A percentile compares a stretch with the other conserved stretches of the same genome.
Conservation (phyloP, 2,888 invertebrate genomes). For the Kryphioiulus occultus region DNA sequence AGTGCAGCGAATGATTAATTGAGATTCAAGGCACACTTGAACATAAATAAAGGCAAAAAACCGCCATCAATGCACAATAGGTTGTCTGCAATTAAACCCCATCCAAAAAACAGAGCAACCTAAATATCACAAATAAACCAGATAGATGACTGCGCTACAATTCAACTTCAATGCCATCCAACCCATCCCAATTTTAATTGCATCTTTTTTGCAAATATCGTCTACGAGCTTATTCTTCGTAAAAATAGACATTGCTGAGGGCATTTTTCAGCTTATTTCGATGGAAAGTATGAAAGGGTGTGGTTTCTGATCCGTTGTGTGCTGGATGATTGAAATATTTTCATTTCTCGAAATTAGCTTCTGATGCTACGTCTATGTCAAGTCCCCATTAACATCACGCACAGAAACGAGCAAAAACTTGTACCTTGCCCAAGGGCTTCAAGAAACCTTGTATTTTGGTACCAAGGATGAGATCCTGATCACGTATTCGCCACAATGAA, state of each 20-base stretch:
- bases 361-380: not conserved
- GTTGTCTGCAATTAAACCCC: not conserved
- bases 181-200: conserved; percentile 35
- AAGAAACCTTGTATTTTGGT: conserved; percentile 28
- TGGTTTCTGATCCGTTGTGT: not conserved
- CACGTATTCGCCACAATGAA: not conserved
- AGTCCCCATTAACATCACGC: conserved; percentile 3
- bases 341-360: not conserved
- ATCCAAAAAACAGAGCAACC: not conserved
- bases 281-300: not conserved
- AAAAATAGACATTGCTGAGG: not conserved
- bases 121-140: conserved; percentile 7
- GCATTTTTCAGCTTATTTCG: not conserved
- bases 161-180: conserved; percentile 20
- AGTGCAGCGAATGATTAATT: not conserved
- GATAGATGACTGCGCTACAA: conserved; percentile 25
- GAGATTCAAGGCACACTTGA: not conserved
- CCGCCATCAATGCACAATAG: not conserved
- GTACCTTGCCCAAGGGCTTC: conserved; percentile 24
- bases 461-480: not conserved
- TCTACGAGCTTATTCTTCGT: not conserved
- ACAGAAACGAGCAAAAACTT: not conserved
- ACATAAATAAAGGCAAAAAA: not conserved
- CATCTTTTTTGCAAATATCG: not conserved
- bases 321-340: conserved; percentile 11